Evolutionary conservation across 2,797 vertebrate genomes (phyloP), one percentile per base, ranked within the genome.

Genomic region (Lacerta viridis): DNA sequence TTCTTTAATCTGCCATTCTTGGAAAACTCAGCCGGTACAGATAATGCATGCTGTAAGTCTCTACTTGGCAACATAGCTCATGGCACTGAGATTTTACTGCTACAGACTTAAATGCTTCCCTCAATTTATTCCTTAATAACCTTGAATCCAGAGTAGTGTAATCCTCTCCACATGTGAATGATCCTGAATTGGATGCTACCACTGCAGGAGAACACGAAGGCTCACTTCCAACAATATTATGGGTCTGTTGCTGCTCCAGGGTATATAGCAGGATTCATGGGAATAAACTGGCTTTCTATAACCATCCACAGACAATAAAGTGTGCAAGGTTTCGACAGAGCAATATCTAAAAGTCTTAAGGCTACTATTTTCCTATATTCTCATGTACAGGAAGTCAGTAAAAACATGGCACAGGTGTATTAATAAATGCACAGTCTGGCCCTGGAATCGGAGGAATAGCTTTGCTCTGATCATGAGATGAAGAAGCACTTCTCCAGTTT

Each of bases 361-460:
- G 27, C 4, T 33, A 33, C n/a, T 50, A 36, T 78, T 33, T 68
- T 86, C 41, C 23, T 78, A 17, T 46, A 27, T 72, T 80, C 43
- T 15, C 50, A 1, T 61, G 39, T 61, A 23, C 17, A 78, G 77
- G 23, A 59, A 41, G 11, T 33, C 29, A 43, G 13, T 77, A n/a
- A 84, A 77, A 59, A 33, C 15, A 43, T 79, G 29, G 29, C 43
- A 76, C 59, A 25, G 77, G 9, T 43, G 10, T 77, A 88, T 90
- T 1, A 27, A 5, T 5, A 43, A 6, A 1, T 8, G 2, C 23
- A 25, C 5, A n/a, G 8, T 84, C 50, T 59, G 25, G 27, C 76
- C 80, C n/a, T 68, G 6, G 2, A 7, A 5, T 29, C 41, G 81
- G 2, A 83, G 59, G 41, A 90, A 41, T 77, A 13, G 18, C 55